A percentile compares a stretch with the other conserved stretches of the same genome.
phyloP scores from a whole-genome alignment of 2,888 invertebrate species.

The Agrochola macilenta region DNA sequence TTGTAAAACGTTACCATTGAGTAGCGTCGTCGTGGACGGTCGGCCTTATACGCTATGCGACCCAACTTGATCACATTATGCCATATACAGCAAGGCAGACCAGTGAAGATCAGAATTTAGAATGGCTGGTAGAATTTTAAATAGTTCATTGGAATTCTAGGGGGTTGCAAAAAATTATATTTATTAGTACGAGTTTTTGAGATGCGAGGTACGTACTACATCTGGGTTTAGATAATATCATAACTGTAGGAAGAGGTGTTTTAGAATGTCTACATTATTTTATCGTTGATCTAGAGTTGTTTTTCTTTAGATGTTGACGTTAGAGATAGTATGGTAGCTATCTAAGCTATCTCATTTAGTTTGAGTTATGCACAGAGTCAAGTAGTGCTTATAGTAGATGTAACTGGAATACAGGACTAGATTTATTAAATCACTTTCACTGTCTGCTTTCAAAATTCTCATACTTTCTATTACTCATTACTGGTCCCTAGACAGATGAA shows the following conservation, averaged over 20 bases:
- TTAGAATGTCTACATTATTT: conserved; percentile 16
- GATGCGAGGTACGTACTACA: neutral
- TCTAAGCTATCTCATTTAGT: neutral
- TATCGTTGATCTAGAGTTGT: conserved; percentile 10
- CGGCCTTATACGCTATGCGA: conserved; percentile 51
- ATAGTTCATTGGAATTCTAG: conserved; percentile 62
- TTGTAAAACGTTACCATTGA: neutral
- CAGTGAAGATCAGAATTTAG: conserved; percentile 61
- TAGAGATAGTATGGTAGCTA: conserved; percentile 10
- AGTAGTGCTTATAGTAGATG: neutral
- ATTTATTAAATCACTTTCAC: neutral
- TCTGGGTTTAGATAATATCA: conserved; percentile 19
- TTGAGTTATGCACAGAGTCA: neutral
- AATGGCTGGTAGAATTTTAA: conserved; percentile 66
- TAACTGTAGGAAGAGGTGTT: conserved; percentile 1
- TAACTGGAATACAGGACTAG: neutral
- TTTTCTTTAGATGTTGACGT: conserved; percentile 14
- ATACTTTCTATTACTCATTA: neutral
- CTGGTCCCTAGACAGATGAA: neutral
- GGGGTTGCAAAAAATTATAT: conserved; percentile 31
- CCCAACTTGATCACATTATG: conserved; percentile 61
- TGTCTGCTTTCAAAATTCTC: neutral
- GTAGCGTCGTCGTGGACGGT: neutral
- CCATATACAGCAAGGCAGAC: conserved; percentile 62
- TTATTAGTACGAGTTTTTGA: conserved; percentile 38